phyloP scores from a whole-genome alignment of 2,888 invertebrate genomes.

The Caenorhabditis plicata region DNA sequence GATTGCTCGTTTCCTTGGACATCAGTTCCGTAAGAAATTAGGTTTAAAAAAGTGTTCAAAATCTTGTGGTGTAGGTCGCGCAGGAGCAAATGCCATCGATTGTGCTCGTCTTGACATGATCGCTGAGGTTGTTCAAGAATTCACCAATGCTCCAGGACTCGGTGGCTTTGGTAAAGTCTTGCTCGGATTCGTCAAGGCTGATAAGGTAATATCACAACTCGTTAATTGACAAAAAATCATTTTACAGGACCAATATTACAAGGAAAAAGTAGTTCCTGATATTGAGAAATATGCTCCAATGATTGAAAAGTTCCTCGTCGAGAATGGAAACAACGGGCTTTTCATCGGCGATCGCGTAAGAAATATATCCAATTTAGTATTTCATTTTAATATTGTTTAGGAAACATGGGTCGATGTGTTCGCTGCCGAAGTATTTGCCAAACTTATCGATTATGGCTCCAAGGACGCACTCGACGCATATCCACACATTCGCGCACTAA shows the following conservation, averaged over 20 bases:
- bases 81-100: constrained; percentile 46
- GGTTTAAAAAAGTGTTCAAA: not conserved
- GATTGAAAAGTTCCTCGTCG: constrained; percentile 55
- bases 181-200: constrained; percentile 31
- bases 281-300: constrained; percentile 52
- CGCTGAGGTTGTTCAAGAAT: constrained; percentile 48
- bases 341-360: constrained; percentile 49
- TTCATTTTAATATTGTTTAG: constrained; percentile 5
- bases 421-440: constrained; percentile 55
- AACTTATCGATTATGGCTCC: constrained; percentile 52
- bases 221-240: too few relatives aligned
- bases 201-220: too few relatives aligned
- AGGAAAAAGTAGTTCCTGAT: constrained; percentile 49
- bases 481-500: constrained; percentile 51
- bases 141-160: constrained; percentile 31
- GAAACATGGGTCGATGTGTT: constrained; percentile 62
- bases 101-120: constrained; percentile 55
- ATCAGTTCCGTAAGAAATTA: constrained; percentile 45
- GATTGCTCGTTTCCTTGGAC: constrained; percentile 55
- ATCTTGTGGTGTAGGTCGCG: constrained; percentile 17
- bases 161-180: constrained; percentile 36
- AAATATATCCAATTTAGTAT: not conserved
- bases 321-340: constrained; percentile 51
- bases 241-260: constrained; percentile 44
- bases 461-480: constrained; percentile 53